Percentiles rank a stretch among this genome's conserved stretches.
phyloP scores from a whole-genome alignment of 1,140 invertebrate species.

The Leptinotarsa undecemlineata region DNA sequence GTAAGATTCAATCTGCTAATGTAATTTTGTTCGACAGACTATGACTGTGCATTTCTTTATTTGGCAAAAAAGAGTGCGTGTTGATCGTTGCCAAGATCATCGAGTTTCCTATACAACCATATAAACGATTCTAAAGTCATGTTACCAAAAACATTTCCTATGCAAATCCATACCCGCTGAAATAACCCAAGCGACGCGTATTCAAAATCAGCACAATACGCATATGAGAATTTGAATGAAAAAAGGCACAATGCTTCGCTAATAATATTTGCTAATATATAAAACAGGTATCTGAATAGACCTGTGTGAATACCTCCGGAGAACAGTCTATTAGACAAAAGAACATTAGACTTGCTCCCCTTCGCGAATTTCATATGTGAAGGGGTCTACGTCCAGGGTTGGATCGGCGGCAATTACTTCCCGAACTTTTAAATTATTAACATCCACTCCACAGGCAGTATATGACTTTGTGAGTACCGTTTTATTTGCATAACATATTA shows the following conservation, averaged over 20 bases:
- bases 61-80: too few relatives aligned
- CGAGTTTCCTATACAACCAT: not conserved
- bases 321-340: slow-evolving; percentile 39
- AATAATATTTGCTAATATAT: slow-evolving; percentile 35
- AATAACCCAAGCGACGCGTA: slow-evolving; percentile 5
- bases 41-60: too few relatives aligned
- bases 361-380: slow-evolving; percentile 34
- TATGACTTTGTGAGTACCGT: too few relatives aligned
- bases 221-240: not conserved
- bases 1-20: too few relatives aligned
- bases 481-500: too few relatives aligned
- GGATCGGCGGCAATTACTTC: not conserved
- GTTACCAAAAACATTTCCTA: not conserved
- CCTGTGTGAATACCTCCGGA: slow-evolving; percentile 27
- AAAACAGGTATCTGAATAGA: slow-evolving; percentile 39
- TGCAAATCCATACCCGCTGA: not conserved
- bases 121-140: not conserved
- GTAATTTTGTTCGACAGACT: too few relatives aligned
- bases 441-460: too few relatives aligned
- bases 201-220: slow-evolving; percentile 21
- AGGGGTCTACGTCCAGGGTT: slow-evolving; percentile 33
- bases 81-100: too few relatives aligned
- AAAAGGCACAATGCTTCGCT: slow-evolving; percentile 32
- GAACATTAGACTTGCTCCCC: slow-evolving; percentile 34
- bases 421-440: too few relatives aligned